Conservation (phyloP, 2,113 vertebrate genomes). For the Lagopus leucura region DNA sequence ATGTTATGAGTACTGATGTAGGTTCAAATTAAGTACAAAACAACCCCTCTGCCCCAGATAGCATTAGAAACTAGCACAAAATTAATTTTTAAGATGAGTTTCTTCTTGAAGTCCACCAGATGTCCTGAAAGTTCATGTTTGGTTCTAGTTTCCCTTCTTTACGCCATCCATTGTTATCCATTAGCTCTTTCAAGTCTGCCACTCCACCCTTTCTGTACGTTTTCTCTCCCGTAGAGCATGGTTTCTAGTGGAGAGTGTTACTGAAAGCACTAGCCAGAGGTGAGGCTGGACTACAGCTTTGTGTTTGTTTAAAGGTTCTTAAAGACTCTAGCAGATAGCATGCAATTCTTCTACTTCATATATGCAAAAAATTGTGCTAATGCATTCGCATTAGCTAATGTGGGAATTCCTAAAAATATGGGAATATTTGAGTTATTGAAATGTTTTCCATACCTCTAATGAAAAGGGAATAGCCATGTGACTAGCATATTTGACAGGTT, state of each 20-base stretch:
- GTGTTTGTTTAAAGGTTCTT: not conserved
- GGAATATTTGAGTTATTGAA: not conserved
- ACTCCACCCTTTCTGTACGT: not conserved
- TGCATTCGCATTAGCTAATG: not conserved
- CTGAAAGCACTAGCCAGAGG: not conserved
- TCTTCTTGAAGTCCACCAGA: not conserved
- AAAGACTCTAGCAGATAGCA: not conserved
- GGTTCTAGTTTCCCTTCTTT: not conserved
- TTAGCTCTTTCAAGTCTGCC: not conserved
- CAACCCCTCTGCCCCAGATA: not conserved
- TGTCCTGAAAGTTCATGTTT: not conserved
- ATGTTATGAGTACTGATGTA: not conserved
- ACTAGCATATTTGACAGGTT: not conserved
- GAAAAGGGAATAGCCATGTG: not conserved
- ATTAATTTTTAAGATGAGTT: not conserved
- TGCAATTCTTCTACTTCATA: not conserved
- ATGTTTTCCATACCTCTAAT: not conserved
- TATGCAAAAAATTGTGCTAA: not conserved
- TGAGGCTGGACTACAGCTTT: not conserved
- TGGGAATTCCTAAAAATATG: not conserved
- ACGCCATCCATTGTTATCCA: not conserved
- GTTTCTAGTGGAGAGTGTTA: not conserved
- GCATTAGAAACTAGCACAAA: not conserved
- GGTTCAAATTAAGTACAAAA: not conserved
- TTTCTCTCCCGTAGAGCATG: not conserved